phyloP scores from a whole-genome alignment of 2,797 vertebrate genomes.

The Synaphobranchus kaupii region DNA sequence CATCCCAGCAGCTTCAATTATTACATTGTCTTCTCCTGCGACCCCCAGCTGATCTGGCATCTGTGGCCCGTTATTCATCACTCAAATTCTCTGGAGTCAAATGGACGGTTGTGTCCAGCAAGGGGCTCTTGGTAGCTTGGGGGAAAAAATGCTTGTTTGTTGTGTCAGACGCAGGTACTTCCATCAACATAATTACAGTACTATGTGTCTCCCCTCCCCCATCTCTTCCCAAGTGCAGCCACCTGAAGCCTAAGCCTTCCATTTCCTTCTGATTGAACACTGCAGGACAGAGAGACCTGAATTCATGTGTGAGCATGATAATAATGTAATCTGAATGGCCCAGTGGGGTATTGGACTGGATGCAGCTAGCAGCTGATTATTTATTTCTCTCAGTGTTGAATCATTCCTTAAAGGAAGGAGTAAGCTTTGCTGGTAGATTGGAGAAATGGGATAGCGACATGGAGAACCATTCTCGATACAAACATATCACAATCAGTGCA shows the following conservation, averaged over 20 bases:
- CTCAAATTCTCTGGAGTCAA: not conserved
- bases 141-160: not conserved
- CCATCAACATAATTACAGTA: slow-evolving; percentile 11
- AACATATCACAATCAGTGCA: not conserved
- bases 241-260: not conserved
- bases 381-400: slow-evolving; percentile 8
- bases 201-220: not conserved
- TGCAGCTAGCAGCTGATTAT: slow-evolving; percentile 8
- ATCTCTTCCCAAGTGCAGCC: not conserved
- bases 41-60: not conserved
- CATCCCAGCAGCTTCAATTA: not conserved
- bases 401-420: not conserved
- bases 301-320: slow-evolving; percentile 6
- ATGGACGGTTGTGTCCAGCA: not conserved
- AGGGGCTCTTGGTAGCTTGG: not conserved
- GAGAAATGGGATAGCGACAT: too few relatives aligned
- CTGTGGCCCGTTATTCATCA: not conserved
- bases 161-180: not conserved
- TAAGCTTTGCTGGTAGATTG: not conserved
- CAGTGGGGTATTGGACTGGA: slow-evolving; percentile 8
- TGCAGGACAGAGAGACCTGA: not conserved
- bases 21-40: not conserved
- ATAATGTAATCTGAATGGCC: slow-evolving; percentile 18
- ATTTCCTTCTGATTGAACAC: not conserved
- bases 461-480: not conserved